Percentiles rank a stretch among this genome's conserved stretches.
phyloP scores from a whole-genome alignment of 2,797 vertebrate genomes.

The Hypotaenidia philippensis region DNA sequence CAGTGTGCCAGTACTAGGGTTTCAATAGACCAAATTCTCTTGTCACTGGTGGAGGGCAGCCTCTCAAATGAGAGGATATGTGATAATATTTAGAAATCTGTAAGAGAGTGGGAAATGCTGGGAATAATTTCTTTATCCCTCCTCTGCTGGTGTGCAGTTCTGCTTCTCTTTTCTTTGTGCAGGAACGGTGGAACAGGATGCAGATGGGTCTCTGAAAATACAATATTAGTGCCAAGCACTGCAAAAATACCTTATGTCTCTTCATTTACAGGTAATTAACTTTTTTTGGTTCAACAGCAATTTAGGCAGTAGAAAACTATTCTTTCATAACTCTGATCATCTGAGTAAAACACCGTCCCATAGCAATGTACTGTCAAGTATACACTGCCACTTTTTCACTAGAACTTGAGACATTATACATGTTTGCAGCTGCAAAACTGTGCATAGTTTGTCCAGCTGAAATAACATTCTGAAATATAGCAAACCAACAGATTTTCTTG shows the following conservation, averaged over 20 bases:
- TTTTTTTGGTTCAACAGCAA: not conserved
- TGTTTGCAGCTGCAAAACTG: conserved; percentile 5
- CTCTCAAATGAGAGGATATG: not conserved
- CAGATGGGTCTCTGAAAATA: conserved; percentile 24
- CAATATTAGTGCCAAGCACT: not conserved
- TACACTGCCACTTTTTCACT: not conserved
- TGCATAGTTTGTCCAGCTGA: conserved; percentile 11
- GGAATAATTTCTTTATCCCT: not conserved
- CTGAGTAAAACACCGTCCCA: not conserved
- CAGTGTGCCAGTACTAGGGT: not conserved
- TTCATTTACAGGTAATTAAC: not conserved
- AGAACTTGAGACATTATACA: not conserved
- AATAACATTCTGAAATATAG: conserved; percentile 2
- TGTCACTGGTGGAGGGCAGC: not conserved
- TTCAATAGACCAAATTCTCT: not conserved
- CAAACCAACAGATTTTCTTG: not conserved
- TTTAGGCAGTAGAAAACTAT: not conserved
- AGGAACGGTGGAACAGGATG: not conserved
- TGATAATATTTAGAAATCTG: conserved; percentile 28
- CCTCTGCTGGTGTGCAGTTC: not conserved
- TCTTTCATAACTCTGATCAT: not conserved
- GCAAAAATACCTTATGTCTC: not conserved
- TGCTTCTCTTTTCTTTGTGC: not conserved
- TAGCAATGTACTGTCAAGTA: not conserved
- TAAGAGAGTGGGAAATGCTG: not conserved